phyloP scores from a whole-genome alignment of 2,797 vertebrate genomes.

The Ctenosaura bakeri region DNA sequence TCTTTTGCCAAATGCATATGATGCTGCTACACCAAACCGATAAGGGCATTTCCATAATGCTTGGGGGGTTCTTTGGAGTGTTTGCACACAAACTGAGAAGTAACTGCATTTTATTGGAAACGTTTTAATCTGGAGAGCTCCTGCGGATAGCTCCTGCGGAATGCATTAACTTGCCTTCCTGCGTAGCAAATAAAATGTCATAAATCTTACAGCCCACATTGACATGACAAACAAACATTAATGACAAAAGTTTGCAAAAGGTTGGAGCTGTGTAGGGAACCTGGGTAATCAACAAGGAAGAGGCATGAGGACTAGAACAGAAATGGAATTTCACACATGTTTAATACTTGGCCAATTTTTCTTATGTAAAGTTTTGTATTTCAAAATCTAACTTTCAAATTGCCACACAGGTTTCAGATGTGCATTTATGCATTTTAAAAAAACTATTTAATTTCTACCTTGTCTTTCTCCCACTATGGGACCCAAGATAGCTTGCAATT shows the following conservation, averaged over 20 bases:
- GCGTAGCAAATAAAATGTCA: background rate
- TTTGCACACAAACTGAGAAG: background rate
- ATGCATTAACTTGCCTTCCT: background rate
- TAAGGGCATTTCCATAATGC: slow-evolving; percentile 1
- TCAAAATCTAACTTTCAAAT: background rate
- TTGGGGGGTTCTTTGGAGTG: background rate
- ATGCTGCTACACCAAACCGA: background rate
- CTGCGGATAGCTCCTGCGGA: background rate
- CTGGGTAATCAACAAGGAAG: background rate
- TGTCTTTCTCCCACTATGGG: no score
- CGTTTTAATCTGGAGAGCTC: background rate
- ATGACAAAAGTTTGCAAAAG: background rate
- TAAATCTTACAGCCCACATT: background rate
- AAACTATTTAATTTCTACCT: no score
- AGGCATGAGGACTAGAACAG: background rate
- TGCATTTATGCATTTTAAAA: no score
- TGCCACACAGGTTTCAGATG: no score
- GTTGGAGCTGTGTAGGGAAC: background rate
- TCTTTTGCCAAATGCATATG: background rate
- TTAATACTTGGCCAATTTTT: background rate
- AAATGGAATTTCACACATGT: background rate
- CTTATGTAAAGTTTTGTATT: background rate
- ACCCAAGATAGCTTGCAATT: no score
- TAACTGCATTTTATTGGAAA: background rate
- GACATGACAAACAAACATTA: background rate